Percentiles rank a stretch among this genome's conserved stretches.
phyloP scores from a whole-genome alignment of 1,140 invertebrate genomes.

The Acromyrmex heyeri region DNA sequence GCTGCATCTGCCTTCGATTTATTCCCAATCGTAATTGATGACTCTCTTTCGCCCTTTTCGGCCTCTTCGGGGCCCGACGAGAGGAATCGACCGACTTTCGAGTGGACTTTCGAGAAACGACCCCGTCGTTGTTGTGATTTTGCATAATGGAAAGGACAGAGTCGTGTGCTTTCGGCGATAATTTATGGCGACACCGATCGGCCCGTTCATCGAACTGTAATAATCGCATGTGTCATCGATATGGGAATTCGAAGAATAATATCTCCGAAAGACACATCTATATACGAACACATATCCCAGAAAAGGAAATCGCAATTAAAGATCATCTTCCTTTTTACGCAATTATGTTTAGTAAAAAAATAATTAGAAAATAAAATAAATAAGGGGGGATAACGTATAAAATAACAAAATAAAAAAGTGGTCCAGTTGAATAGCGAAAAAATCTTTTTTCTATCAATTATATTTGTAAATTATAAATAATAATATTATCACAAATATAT shows the following conservation, averaged over 20 bases:
- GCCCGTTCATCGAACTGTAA: neutral
- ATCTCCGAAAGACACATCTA: neutral
- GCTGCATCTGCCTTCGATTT: slow-evolving; percentile 86
- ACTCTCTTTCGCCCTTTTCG: slow-evolving; percentile 76
- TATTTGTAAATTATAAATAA: neutral
- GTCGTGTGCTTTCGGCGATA: slow-evolving; percentile 57
- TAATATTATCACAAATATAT: neutral
- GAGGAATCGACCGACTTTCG: slow-evolving; percentile 45
- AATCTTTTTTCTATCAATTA: neutral
- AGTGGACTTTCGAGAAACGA: slow-evolving; percentile 60
- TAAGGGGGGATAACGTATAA: neutral
- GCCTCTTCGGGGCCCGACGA: slow-evolving; percentile 29
- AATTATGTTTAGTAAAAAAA: neutral
- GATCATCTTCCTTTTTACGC: neutral
- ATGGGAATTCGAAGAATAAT: neutral
- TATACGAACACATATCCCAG: neutral
- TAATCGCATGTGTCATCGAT: slow-evolving; percentile 31
- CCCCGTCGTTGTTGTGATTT: slow-evolving; percentile 66
- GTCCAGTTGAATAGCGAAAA: no score
- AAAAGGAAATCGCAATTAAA: slow-evolving; percentile 16
- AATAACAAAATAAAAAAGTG: neutral
- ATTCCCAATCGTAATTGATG: slow-evolving; percentile 86
- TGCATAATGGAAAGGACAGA: slow-evolving; percentile 66
- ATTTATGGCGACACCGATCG: slow-evolving; percentile 50
- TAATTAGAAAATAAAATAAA: neutral